phyloP scores from a whole-genome alignment of 2,113 vertebrate species.

The Brachypteracias leptosomus region DNA sequence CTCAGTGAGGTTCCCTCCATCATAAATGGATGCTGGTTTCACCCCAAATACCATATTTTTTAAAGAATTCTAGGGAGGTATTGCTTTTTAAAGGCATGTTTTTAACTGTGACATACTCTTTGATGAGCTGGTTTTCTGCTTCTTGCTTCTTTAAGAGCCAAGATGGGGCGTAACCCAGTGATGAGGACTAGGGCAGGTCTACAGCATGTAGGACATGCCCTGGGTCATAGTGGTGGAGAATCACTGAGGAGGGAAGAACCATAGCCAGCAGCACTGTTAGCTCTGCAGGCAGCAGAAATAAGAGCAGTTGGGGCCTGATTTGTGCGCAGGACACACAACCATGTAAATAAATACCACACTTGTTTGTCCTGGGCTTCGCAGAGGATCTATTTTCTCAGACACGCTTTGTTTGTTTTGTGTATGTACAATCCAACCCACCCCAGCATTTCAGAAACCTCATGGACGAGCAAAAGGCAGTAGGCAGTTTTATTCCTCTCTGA shows the following conservation, averaged over 20 bases:
- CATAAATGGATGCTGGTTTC: not conserved
- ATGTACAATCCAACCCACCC: conserved; percentile 44
- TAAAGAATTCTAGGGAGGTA: not conserved
- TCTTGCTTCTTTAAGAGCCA: not conserved
- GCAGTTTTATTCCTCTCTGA: conserved; percentile 41
- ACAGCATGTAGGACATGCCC: not conserved
- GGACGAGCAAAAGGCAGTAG: conserved; percentile 32
- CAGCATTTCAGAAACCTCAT: conserved; percentile 68
- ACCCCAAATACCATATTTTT: not conserved
- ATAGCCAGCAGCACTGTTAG: not conserved
- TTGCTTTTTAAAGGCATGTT: not conserved
- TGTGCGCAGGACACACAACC: not conserved
- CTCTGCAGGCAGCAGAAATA: not conserved
- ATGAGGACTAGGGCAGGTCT: not conserved
- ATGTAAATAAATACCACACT: conserved; percentile 53
- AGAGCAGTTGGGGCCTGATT: not conserved
- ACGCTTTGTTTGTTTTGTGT: conserved; percentile 48
- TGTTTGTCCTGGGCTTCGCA: conserved; percentile 13
- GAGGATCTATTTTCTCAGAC: conserved; percentile 5
- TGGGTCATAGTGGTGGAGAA: not conserved
- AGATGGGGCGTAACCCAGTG: not conserved
- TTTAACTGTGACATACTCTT: not conserved
- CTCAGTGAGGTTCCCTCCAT: not conserved
- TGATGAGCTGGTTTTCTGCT: not conserved
- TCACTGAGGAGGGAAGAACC: not conserved